Percentiles rank a stretch among this genome's conserved stretches.
These are phyloP conservation scores for Calephelis perditalis DNA, from an alignment of 2,888 invertebrate genomes.

Conservation along the genomic window DNA sequence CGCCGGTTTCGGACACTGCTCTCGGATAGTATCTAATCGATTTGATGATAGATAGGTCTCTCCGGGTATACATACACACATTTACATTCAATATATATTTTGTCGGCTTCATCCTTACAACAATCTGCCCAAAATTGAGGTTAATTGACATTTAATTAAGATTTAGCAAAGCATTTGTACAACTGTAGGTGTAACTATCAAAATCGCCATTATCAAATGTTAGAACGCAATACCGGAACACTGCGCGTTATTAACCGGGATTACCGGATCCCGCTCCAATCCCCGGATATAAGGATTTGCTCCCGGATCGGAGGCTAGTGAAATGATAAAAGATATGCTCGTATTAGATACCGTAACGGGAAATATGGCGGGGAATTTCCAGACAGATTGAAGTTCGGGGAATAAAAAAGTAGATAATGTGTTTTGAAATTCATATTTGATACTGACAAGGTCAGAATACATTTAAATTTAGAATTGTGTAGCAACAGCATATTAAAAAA, in stretches of 20 bases:
- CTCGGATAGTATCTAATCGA: no score
- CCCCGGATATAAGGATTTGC: slow-evolving; percentile 75
- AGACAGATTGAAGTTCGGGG: background rate
- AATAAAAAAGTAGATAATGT: background rate
- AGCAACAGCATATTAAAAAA: no score
- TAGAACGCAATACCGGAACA: slow-evolving; percentile 46
- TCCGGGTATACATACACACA: no score
- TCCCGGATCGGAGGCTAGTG: slow-evolving; percentile 64
- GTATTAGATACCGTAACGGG: slow-evolving; percentile 38
- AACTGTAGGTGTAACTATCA: slow-evolving; percentile 43
- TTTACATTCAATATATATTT: no score
- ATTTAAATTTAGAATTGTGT: no score
- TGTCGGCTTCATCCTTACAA: no score
- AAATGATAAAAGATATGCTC: slow-evolving; percentile 71
- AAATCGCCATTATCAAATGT: slow-evolving; percentile 64
- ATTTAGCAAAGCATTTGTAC: slow-evolving; percentile 9
- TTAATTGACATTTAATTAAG: background rate
- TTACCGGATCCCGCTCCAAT: slow-evolving; percentile 66
- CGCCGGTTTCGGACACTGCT: no score
- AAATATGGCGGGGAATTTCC: slow-evolving; percentile 33
- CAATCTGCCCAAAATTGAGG: background rate
- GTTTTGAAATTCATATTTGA: background rate
- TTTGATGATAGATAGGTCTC: no score
- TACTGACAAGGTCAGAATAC: background rate
- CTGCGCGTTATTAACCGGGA: slow-evolving; percentile 73